phyloP scores from a whole-genome alignment of 2,888 invertebrate genomes.

The Lasioglossum vierecki region DNA sequence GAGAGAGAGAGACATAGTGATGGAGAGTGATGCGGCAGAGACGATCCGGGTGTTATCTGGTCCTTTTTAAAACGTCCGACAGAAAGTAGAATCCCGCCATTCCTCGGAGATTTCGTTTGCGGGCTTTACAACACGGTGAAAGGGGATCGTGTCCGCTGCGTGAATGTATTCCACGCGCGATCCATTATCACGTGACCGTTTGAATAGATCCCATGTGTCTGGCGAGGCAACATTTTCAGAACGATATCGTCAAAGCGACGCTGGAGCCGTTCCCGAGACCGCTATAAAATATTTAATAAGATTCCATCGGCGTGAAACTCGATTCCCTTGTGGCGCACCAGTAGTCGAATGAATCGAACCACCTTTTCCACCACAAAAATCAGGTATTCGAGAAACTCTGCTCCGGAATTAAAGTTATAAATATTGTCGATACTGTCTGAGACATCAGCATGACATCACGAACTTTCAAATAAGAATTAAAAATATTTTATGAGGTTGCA shows the following conservation, averaged over 20 bases:
- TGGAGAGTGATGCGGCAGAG: not conserved
- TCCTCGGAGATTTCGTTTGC: slow-evolving; percentile 44
- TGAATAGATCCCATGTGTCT: slow-evolving; percentile 34
- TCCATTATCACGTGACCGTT: slow-evolving; percentile 46
- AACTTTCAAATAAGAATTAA: not conserved
- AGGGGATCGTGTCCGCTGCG: slow-evolving; percentile 32
- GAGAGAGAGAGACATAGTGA: not conserved
- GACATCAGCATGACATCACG: not conserved
- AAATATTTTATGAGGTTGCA: not conserved
- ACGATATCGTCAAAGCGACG: slow-evolving; percentile 17
- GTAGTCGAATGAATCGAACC: not conserved
- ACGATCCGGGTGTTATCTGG: slow-evolving; percentile 24
- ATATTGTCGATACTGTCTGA: not conserved
- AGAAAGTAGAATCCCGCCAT: slow-evolving; percentile 36
- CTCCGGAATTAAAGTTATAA: not conserved
- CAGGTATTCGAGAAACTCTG: not conserved
- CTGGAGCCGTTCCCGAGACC: not conserved
- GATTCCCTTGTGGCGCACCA: not conserved
- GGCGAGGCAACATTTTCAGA: not conserved
- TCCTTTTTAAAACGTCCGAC: slow-evolving; percentile 42
- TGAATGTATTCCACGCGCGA: slow-evolving; percentile 54
- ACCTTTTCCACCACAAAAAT: not conserved
- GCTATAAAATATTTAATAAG: slow-evolving; percentile 44
- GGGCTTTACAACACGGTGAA: slow-evolving; percentile 15
- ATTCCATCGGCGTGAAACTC: not conserved